phyloP scores from a whole-genome alignment of 2,797 vertebrate species.

The Sardinella longiceps region DNA sequence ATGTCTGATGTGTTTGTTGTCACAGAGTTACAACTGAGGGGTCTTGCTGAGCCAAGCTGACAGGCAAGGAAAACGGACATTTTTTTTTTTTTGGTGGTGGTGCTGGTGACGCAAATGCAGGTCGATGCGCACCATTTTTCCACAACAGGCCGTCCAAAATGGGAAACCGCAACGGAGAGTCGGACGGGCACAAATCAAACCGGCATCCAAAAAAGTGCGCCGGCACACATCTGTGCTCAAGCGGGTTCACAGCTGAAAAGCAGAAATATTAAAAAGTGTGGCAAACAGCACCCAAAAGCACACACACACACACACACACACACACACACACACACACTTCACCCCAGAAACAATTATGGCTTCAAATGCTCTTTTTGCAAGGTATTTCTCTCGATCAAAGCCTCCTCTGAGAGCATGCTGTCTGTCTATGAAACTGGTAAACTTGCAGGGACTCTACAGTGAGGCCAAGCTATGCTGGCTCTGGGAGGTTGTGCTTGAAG shows the following conservation, averaged over 20 bases:
- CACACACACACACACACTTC: neutral
- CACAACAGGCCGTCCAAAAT: conserved; percentile 18
- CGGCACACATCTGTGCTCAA: conserved; percentile 19
- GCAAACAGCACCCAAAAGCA: neutral
- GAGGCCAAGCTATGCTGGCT: neutral
- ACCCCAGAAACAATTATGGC: neutral
- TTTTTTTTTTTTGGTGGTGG: neutral
- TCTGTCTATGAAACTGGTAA: neutral
- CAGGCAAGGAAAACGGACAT: neutral
- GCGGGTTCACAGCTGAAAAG: conserved; percentile 6
- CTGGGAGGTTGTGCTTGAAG: neutral
- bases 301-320: neutral
- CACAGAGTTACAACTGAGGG: neutral
- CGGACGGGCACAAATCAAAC: conserved; percentile 38
- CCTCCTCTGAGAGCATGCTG: neutral
- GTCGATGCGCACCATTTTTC: conserved; percentile 22
- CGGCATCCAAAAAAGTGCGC: neutral
- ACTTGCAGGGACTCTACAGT: neutral
- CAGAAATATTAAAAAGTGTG: neutral
- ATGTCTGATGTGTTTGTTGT: neutral
- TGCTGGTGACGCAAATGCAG: conserved; percentile 8
- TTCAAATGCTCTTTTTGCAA: neutral
- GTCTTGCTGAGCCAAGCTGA: neutral
- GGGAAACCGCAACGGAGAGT: conserved; percentile 6
- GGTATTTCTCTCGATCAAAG: neutral